These are phyloP conservation scores for Melanargia galathea DNA, from an alignment of 2,888 invertebrate genomes.

Conservation along the genomic window DNA sequence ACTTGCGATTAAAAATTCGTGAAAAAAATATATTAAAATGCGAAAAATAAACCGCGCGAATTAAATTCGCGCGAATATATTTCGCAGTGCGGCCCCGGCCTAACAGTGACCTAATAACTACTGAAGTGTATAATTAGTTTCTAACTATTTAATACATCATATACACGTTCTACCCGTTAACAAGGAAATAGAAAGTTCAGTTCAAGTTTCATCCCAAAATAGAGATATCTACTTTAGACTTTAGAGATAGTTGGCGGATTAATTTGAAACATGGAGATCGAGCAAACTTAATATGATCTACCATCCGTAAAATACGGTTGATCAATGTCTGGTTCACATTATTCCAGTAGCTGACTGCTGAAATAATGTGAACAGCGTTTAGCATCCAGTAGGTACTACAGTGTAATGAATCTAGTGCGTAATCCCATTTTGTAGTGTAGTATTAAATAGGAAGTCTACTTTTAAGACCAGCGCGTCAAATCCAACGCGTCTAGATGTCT, in stretches of 20 bases:
- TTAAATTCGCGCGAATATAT: too few relatives aligned
- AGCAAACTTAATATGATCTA: background rate
- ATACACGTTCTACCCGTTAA: background rate
- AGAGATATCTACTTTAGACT: background rate
- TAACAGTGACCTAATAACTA: background rate
- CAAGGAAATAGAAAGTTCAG: constrained; percentile 1
- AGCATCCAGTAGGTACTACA: background rate
- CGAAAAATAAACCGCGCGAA: too few relatives aligned
- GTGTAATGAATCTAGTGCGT: background rate
- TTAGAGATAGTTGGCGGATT: background rate
- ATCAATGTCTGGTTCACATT: background rate
- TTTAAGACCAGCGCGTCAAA: background rate
- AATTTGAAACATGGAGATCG: background rate
- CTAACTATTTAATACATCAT: background rate
- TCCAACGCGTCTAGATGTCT: background rate
- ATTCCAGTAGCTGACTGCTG: background rate
- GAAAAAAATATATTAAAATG: too few relatives aligned
- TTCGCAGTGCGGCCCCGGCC: too few relatives aligned
- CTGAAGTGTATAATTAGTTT: background rate
- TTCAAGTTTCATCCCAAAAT: background rate
- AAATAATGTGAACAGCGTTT: background rate
- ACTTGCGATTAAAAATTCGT: too few relatives aligned
- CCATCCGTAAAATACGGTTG: background rate
- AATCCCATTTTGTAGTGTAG: background rate
- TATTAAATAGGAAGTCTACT: background rate